phyloP scores from a whole-genome alignment of 2,797 vertebrate genomes.

The Cyprinodon diabolis region DNA sequence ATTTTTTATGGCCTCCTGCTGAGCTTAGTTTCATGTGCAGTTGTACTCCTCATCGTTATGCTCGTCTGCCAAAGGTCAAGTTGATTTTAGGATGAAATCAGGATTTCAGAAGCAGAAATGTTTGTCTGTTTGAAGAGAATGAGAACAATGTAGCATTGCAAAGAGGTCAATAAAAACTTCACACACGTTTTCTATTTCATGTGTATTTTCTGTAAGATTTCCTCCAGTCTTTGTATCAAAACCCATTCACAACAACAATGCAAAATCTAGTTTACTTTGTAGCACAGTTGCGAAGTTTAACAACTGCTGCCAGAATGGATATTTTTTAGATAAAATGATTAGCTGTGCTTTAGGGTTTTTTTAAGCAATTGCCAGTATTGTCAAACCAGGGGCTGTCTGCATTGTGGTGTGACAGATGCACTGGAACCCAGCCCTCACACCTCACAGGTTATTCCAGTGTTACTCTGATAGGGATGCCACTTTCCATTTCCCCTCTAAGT shows the following conservation, averaged over 20 bases:
- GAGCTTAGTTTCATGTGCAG: conserved; percentile 67
- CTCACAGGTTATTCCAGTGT: conserved; percentile 71
- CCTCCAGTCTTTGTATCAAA: neutral
- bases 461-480: conserved; percentile 75
- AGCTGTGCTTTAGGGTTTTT: conserved; percentile 41
- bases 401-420: conserved; percentile 70
- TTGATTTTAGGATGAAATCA: neutral
- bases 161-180: neutral
- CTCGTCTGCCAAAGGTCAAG: conserved; percentile 14
- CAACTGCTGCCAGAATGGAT: conserved; percentile 40
- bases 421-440: conserved; percentile 70
- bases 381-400: conserved; percentile 59
- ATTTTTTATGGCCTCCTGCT: conserved; percentile 79
- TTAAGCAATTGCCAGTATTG: conserved; percentile 42
- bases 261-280: neutral
- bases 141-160: neutral
- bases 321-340: conserved; percentile 50
- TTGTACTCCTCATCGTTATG: conserved; percentile 43
- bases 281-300: conserved; percentile 29
- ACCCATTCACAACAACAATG: conserved; percentile 5
- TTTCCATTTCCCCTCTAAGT: conserved; percentile 75
- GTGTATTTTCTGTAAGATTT: neutral
- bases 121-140: neutral
- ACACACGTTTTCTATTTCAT: neutral
- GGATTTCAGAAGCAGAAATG: neutral